A percentile compares a stretch with the other conserved stretches of the same genome.
Conservation (phyloP, 2,113 vertebrate species). For the Etheostoma spectabile region DNA sequence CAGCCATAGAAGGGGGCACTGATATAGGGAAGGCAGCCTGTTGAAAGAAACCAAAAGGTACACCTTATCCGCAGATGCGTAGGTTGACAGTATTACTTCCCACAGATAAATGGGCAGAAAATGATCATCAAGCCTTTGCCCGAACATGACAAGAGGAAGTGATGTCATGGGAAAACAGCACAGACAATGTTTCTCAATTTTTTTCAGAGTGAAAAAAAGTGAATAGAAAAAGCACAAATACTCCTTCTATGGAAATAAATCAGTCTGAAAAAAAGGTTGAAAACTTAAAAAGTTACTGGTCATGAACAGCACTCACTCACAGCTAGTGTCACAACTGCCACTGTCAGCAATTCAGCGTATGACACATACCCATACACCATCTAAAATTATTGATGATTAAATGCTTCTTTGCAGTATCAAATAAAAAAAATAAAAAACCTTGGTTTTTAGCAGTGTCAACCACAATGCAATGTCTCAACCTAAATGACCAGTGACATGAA, state of each 20-base stretch:
- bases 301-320: conserved; percentile 17
- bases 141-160: conserved; percentile 55
- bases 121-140: neutral
- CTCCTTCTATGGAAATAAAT: conserved; percentile 4
- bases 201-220: neutral
- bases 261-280: neutral
- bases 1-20: conserved; percentile 85
- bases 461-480: neutral
- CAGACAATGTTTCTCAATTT: conserved; percentile 2
- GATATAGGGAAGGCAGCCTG: conserved; percentile 83
- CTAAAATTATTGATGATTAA: neutral
- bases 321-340: neutral
- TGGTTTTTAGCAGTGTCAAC: fast-evolving
- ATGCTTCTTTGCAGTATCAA: neutral
- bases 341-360: conserved; percentile 24
- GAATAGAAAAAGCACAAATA: neutral
- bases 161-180: conserved; percentile 46
- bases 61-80: conserved; percentile 6
- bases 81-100: neutral
- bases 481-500: neutral
- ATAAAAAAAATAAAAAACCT: neutral
- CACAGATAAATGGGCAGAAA: conserved; percentile 14
- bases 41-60: conserved; percentile 27
- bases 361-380: neutral
- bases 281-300: neutral